phyloP scores from a whole-genome alignment of 2,797 vertebrate species.

The Siniperca scherzeri region DNA sequence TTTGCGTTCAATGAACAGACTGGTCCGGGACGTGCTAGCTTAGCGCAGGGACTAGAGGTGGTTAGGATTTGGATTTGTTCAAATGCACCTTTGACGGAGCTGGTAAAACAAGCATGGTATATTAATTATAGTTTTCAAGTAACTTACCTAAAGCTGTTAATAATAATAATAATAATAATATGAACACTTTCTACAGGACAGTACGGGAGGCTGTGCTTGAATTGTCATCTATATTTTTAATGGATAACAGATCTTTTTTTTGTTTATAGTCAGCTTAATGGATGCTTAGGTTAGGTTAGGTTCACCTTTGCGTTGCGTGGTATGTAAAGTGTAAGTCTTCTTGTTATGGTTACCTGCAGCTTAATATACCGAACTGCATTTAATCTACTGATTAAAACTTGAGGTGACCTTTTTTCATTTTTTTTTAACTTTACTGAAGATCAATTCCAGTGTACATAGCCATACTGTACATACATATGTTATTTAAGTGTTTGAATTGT shows the following conservation, averaged over 20 bases:
- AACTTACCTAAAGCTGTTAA: neutral
- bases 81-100: too few species aligned
- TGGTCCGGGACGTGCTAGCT: too few species aligned
- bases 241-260: neutral
- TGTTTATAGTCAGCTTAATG: neutral
- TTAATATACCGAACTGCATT: slow-evolving; percentile 2
- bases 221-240: neutral
- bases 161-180: neutral
- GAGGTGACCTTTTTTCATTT: neutral
- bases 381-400: neutral
- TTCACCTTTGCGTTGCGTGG: neutral
- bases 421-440: neutral
- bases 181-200: neutral
- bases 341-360: slow-evolving; percentile 3
- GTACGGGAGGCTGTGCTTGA: neutral
- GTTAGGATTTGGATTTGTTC: too few species aligned
- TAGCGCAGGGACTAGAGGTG: too few species aligned
- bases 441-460: neutral
- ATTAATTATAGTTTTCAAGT: too few species aligned
- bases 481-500: neutral
- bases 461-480: neutral
- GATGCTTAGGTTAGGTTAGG: neutral
- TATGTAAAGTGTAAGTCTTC: neutral
- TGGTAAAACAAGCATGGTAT: too few species aligned
- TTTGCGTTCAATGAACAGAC: too few species aligned